A percentile compares a stretch with the other conserved stretches of the same genome.
Conservation (phyloP, 2,113 vertebrate genomes). For the Ceuthmochares aereus region DNA sequence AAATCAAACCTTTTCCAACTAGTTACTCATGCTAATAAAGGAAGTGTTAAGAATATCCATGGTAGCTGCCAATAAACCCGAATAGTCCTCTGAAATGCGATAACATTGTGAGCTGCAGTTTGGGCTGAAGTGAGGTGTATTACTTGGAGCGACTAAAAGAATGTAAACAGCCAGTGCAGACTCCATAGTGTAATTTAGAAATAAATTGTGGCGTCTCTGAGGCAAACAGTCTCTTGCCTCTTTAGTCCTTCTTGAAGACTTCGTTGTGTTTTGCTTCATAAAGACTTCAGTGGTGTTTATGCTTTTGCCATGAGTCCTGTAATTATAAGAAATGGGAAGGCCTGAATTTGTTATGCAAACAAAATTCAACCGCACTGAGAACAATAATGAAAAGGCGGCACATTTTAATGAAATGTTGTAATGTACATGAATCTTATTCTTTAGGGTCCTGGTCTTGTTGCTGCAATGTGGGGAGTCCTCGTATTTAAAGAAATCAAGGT, state of each 20-base stretch:
- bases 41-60: background rate
- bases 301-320: background rate
- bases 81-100: background rate
- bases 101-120: background rate
- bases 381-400: background rate
- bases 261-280: background rate
- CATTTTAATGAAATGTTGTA: slow-evolving; percentile 14
- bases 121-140: background rate
- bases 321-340: background rate
- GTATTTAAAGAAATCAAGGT: slow-evolving; percentile 92
- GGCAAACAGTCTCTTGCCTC: background rate
- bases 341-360: background rate
- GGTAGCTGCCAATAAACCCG: background rate
- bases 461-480: slow-evolving; percentile 88
- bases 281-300: background rate
- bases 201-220: background rate
- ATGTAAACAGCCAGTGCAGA: background rate
- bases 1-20: background rate
- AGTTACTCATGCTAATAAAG: background rate
- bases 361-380: background rate
- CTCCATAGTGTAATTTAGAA: background rate
- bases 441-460: slow-evolving; percentile 89
- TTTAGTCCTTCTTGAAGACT: background rate
- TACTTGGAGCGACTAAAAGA: background rate
- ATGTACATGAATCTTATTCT: slow-evolving; percentile 13